A percentile compares a stretch with the other conserved stretches of the same genome.
Conservation (phyloP, 2,888 invertebrate species). For the Leptinotarsa tumamoca region DNA sequence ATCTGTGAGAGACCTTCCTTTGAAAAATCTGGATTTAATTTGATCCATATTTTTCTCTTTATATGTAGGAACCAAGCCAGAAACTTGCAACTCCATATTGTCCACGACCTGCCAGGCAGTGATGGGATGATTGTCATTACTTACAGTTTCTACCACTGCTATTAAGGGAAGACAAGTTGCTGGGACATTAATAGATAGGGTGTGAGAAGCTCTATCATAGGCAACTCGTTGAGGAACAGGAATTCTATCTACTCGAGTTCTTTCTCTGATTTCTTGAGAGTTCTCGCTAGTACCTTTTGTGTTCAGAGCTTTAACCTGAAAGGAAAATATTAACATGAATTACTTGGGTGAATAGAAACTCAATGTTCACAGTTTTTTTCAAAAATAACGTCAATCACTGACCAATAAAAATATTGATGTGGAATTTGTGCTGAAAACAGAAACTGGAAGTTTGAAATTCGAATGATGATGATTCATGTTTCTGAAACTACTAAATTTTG, state of each 20-base stretch:
- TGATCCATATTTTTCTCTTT: conserved; percentile 79
- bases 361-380: too few species aligned
- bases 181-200: conserved; percentile 82
- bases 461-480: too few species aligned
- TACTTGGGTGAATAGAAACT: conserved; percentile 41
- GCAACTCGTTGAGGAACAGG: conserved; percentile 84
- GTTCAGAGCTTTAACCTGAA: conserved; percentile 85
- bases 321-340: conserved; percentile 26
- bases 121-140: conserved; percentile 71
- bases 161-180: conserved; percentile 83
- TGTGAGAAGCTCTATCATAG: conserved; percentile 82
- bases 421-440: too few species aligned
- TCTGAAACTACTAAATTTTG: too few species aligned
- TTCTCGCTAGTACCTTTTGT: conserved; percentile 89
- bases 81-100: conserved; percentile 63
- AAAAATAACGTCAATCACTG: too few species aligned
- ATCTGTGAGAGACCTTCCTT: conserved; percentile 68
- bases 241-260: conserved; percentile 87
- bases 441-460: too few species aligned
- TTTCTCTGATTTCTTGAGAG: conserved; percentile 84
- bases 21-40: conserved; percentile 67
- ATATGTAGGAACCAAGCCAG: conserved; percentile 77
- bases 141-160: conserved; percentile 80
- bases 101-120: conserved; percentile 71
- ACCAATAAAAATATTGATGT: too few species aligned